Conservation (phyloP, 2,113 vertebrate genomes). For the Ptilorrhoa leucosticta region DNA sequence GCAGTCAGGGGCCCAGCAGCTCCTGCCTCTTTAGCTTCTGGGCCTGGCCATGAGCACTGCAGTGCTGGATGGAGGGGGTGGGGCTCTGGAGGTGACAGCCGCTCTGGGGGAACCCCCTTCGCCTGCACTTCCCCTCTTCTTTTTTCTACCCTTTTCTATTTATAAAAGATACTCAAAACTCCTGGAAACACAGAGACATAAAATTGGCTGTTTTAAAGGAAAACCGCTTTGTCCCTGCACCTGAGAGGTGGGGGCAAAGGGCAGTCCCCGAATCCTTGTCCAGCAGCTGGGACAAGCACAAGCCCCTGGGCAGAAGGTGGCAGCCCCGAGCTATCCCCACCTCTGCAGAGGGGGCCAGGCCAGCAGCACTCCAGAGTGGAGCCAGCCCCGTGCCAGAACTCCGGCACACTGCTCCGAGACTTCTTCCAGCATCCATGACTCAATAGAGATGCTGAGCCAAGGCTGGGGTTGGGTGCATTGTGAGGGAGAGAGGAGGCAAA, state of each 20-base stretch:
- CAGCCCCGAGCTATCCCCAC: fast-evolving
- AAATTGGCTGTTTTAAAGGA: background rate
- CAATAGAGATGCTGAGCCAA: background rate
- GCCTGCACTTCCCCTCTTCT: background rate
- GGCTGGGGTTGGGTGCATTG: fast-evolving
- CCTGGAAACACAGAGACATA: fast-evolving
- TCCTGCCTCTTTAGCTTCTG: background rate
- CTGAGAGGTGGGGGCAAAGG: background rate
- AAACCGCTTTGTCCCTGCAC: background rate
- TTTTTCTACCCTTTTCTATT: background rate
- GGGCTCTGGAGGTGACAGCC: background rate
- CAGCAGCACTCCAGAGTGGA: fast-evolving
- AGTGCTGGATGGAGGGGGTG: background rate
- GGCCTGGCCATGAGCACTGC: background rate
- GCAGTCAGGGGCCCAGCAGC: background rate
- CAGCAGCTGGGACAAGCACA: background rate
- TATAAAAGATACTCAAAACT: background rate
- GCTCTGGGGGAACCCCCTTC: background rate
- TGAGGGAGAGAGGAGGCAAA: background rate
- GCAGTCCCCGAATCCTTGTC: background rate
- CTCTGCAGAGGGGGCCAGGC: background rate
- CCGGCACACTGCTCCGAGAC: fast-evolving
- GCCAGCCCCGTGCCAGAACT: fast-evolving
- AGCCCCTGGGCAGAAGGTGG: background rate
- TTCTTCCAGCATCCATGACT: background rate